phyloP scores from a whole-genome alignment of 2,113 vertebrate species.

The Triplophysa dalaica region DNA sequence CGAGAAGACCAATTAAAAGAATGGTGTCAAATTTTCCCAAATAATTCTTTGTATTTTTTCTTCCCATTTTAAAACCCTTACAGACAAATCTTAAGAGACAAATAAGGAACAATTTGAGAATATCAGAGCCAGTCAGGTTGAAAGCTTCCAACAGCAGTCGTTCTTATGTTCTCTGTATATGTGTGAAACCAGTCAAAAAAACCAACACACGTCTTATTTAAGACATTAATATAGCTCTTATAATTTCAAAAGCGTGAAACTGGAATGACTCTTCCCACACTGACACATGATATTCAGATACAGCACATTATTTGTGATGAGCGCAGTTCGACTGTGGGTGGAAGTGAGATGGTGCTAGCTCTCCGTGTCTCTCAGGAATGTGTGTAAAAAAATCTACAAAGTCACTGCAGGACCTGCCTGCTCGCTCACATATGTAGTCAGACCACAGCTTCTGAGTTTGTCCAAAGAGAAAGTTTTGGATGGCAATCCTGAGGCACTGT shows the following conservation, averaged over 20 bases:
- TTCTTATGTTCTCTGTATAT: slow-evolving; percentile 39
- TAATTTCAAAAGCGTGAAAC: slow-evolving; percentile 55
- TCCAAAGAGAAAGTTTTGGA: slow-evolving; percentile 20
- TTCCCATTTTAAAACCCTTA: slow-evolving; percentile 8
- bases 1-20: not conserved
- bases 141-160: not conserved
- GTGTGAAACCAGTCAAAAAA: slow-evolving; percentile 1
- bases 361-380: slow-evolving; percentile 39
- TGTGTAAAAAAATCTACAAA: slow-evolving; percentile 46
- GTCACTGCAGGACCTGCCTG: slow-evolving; percentile 35
- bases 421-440: slow-evolving; percentile 39
- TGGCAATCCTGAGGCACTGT: slow-evolving; percentile 13
- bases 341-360: slow-evolving; percentile 47
- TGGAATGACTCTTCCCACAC: slow-evolving; percentile 51
- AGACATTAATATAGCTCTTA: slow-evolving; percentile 52
- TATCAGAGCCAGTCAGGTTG: not conserved
- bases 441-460: slow-evolving; percentile 6
- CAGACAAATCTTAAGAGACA: slow-evolving; percentile 5
- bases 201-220: slow-evolving; percentile 55
- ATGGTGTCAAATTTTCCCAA: not conserved
- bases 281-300: slow-evolving; percentile 53
- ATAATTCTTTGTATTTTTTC: not conserved
- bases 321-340: slow-evolving; percentile 55
- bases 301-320: slow-evolving; percentile 56
- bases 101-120: not conserved